Percentiles rank a stretch among this genome's conserved stretches.
Evolutionary conservation across 2,797 vertebrate genomes (phyloP).

Genomic region (Pseudomugil gertrudae): DNA sequence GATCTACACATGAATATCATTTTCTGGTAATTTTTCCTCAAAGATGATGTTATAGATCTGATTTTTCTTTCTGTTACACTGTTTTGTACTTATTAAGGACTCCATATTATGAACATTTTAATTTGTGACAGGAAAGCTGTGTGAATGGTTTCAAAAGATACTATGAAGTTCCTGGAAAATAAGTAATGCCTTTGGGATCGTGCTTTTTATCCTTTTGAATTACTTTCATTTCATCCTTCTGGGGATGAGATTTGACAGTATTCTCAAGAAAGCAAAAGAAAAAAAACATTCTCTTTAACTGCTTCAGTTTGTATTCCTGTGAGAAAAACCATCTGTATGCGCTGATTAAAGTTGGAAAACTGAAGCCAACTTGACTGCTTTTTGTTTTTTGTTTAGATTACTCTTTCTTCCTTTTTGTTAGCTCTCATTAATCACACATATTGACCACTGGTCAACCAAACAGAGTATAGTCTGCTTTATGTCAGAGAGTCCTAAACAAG

Average conservation of each 20-base stretch:
- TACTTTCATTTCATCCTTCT: no score
- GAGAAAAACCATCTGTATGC: no score
- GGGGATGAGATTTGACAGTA: no score
- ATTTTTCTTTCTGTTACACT: background rate
- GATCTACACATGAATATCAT: background rate
- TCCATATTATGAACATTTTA: background rate
- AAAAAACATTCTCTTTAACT: no score
- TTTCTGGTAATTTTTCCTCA: background rate
- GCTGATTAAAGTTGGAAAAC: no score
- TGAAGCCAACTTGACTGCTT: no score
- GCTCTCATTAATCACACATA: no score
- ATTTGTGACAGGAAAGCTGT: background rate
- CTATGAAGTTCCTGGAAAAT: background rate
- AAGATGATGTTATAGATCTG: background rate
- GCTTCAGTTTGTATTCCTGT: no score
- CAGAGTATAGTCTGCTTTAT: background rate
- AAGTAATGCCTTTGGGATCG: background rate
- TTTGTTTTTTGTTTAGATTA: no score
- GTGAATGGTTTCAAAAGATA: background rate
- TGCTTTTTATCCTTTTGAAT: background rate
- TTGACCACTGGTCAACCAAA: no score
- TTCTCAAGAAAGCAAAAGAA: no score
- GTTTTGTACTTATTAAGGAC: background rate
- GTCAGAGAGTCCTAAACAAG: background rate
- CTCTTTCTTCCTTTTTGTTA: no score